Conservation (phyloP, 2,113 vertebrate genomes). For the Phodopus roborovskii region DNA sequence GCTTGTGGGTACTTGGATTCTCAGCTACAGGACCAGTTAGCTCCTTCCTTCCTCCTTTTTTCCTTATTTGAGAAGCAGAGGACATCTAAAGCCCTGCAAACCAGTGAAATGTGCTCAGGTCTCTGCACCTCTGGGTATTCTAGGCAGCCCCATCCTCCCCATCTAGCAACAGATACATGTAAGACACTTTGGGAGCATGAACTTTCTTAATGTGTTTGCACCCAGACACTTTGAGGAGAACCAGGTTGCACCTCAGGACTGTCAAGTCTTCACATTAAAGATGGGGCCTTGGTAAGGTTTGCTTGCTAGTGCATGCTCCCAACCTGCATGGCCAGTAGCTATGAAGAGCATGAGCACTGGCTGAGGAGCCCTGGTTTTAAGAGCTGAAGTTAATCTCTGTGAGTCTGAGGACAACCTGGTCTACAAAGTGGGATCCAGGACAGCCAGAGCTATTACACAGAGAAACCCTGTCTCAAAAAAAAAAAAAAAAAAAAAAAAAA, state of each 20-base stretch:
- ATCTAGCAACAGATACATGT: too few species aligned
- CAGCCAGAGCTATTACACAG: too few species aligned
- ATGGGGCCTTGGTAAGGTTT: background rate
- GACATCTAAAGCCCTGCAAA: background rate
- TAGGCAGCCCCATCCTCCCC: background rate
- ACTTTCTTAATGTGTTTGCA: too few species aligned
- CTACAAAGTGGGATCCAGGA: too few species aligned
- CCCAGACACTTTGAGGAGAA: background rate
- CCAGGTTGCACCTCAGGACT: background rate
- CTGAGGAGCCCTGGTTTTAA: accelerated
- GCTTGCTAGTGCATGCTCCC: background rate
- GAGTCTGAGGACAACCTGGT: too few species aligned
- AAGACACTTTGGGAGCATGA: background rate
- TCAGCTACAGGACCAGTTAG: background rate
- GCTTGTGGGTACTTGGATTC: background rate
- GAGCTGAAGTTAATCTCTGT: background rate
- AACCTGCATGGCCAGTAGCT: accelerated
- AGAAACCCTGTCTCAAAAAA: too few species aligned
- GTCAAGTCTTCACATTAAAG: background rate
- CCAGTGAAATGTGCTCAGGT: background rate
- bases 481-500: too few species aligned
- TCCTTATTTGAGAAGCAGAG: background rate
- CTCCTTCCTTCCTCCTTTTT: background rate
- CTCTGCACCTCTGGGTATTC: too few species aligned
- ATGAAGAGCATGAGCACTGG: background rate